These are phyloP conservation scores for Ctenosaura bakeri DNA, from an alignment of 2,797 vertebrate species.

Conservation along the genomic window DNA sequence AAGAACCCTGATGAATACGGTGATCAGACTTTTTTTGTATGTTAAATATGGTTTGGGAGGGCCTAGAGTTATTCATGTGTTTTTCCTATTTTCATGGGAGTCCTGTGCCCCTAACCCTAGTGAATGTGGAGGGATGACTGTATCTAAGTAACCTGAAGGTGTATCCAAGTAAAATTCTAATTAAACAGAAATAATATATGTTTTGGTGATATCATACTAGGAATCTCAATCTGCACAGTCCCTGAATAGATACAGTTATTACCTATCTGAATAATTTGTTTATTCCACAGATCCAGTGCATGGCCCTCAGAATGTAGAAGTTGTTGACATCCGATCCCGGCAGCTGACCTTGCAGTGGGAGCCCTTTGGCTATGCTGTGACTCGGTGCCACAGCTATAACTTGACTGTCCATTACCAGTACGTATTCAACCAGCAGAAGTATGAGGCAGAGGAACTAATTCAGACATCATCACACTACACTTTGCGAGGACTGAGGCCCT, in stretches of 20 bases:
- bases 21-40: too few species aligned
- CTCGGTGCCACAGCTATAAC: slow-evolving; percentile 98
- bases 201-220: not conserved
- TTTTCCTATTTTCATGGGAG: too few species aligned
- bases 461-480: slow-evolving; percentile 96
- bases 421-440: slow-evolving; percentile 93
- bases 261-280: rapidly evolving
- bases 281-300: slow-evolving; percentile 90
- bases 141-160: too few species aligned
- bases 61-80: too few species aligned
- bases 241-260: rapidly evolving
- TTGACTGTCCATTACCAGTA: slow-evolving; percentile 97
- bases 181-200: not conserved
- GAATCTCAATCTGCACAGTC: not conserved
- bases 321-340: slow-evolving; percentile 94
- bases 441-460: slow-evolving; percentile 92
- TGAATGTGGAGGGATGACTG: too few species aligned
- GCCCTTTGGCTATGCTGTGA: slow-evolving; percentile 93
- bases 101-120: too few species aligned
- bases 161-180: too few species aligned
- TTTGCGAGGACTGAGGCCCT: slow-evolving; percentile 91
- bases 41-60: too few species aligned
- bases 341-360: slow-evolving; percentile 98
- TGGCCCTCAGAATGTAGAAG: slow-evolving; percentile 92
- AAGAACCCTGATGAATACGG: too few species aligned